phyloP scores from a whole-genome alignment of 2,797 vertebrate genomes.

The Thalassophryne amazonica region DNA sequence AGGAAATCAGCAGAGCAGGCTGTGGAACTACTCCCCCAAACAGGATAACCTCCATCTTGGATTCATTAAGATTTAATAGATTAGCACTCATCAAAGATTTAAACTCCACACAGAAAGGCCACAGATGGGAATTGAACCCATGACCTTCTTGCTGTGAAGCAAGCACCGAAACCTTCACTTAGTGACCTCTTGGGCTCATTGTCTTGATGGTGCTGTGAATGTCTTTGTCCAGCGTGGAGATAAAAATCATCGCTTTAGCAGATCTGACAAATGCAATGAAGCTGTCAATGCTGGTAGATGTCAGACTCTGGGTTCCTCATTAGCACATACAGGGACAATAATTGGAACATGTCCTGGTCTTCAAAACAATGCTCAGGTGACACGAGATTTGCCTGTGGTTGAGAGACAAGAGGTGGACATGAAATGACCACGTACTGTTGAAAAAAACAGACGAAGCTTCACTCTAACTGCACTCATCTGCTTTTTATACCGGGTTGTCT shows the following conservation, averaged over 20 bases:
- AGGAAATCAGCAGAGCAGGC: too few relatives aligned
- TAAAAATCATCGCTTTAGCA: constrained; percentile 6
- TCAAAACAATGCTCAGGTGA: constrained; percentile 53
- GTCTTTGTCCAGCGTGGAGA: constrained; percentile 4
- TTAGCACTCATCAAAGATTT: too few relatives aligned
- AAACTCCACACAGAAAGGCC: too few relatives aligned
- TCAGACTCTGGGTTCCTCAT: constrained; percentile 56
- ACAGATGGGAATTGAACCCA: too few relatives aligned
- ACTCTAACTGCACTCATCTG: constrained; percentile 13
- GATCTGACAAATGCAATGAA: constrained; percentile 47
- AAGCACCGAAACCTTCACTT: too few relatives aligned
- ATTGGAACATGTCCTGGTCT: constrained; percentile 47
- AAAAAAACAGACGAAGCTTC: constrained; percentile 29
- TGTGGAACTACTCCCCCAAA: too few relatives aligned
- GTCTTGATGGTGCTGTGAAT: too few relatives aligned
- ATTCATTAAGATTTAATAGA: too few relatives aligned
- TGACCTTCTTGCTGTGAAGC: too few relatives aligned
- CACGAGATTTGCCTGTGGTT: constrained; percentile 35
- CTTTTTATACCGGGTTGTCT: constrained; percentile 13
- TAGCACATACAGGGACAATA: constrained; percentile 35
- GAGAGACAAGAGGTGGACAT: constrained; percentile 36
- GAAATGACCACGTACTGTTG: constrained; percentile 15
- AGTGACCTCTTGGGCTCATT: too few relatives aligned
- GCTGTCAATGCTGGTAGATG: constrained; percentile 29
- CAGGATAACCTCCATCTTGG: too few relatives aligned